Evolutionary conservation across 2,797 vertebrate genomes (phyloP), one percentile per base, ranked within the genome.

Genomic region (Holocentrus rufus): DNA sequence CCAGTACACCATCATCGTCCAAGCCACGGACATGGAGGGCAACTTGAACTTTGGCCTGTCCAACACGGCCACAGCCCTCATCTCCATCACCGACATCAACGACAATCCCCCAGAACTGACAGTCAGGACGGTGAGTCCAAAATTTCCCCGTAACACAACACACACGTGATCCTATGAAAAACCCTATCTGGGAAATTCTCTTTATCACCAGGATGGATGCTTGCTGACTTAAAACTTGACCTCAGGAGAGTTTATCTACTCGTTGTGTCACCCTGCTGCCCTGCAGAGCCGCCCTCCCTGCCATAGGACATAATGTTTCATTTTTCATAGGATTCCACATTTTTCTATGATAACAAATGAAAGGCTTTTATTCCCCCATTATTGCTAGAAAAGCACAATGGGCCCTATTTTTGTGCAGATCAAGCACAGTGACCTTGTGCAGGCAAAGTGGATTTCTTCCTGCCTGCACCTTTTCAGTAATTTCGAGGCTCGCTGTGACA

Each of bases 1-100:
- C 68, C 96, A 98, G 91, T 99, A 99, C 79, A 96, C 95, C 4
- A 94, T 99, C 84, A 97, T 98, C 2, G 87, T 99, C 66, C 97
- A 99, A 91, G 98, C 98, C 80, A 99, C 98, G 0, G 98, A 99
- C 87, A 99, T 99, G 98, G 98, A 99, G 84, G 98, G 98, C 18
- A 99, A 97, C 75, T 89, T 98, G 3, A 98, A 97, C 92, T 98
- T 98, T 0, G 98, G 98, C 59, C 94, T 99, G 73, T 98, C 97
- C 1, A 99, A 98, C 95, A 99, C 98, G 0, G 98, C 98, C 34
- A 99, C 97, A 0, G 97, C 98, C 0, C 95, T 99, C 30, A 96
- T 99, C 83, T 93, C 93, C 0, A 95, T 99, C 79, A 95, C 96
- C 0, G 98, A 99, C 76, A 96, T 99, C 92, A 99, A 99, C 6